Conservation (phyloP, 2,888 invertebrate species). For the Dicroscelio sp. region DNA sequence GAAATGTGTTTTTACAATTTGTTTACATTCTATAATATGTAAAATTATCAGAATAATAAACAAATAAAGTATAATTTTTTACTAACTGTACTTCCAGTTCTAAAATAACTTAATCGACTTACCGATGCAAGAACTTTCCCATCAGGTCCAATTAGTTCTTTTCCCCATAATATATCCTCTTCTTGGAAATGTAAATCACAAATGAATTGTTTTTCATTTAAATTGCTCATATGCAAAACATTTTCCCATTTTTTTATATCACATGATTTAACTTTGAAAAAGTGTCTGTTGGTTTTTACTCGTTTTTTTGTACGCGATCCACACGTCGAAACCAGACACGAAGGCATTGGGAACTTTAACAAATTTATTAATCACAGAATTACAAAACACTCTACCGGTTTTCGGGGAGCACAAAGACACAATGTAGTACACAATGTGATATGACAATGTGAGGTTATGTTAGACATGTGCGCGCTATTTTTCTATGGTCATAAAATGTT, state of each 20-base stretch:
- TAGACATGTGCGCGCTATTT: too few species aligned
- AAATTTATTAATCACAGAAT: neutral
- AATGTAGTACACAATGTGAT: neutral
- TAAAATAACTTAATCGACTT: slow-evolving; percentile 7
- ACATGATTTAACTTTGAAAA: slow-evolving; percentile 29
- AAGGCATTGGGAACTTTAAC: slow-evolving; percentile 19
- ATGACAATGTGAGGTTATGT: too few species aligned
- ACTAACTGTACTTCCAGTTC: neutral
- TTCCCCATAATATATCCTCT: slow-evolving; percentile 42
- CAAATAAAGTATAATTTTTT: neutral
- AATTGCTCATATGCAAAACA: slow-evolving; percentile 33
- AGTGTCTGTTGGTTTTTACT: slow-evolving; percentile 23
- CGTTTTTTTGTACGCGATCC: slow-evolving; percentile 24
- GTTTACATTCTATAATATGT: neutral
- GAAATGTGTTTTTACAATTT: neutral
- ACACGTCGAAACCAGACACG: slow-evolving; percentile 28
- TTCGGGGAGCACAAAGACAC: neutral
- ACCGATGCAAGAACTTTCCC: slow-evolving; percentile 34
- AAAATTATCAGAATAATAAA: neutral
- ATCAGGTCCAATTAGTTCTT: slow-evolving; percentile 34
- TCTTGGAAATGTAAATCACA: slow-evolving; percentile 35
- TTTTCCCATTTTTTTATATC: slow-evolving; percentile 37
- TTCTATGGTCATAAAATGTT: too few species aligned
- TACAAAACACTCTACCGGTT: neutral
- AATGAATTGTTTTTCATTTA: slow-evolving; percentile 40